Conservation (phyloP, 2,113 vertebrate genomes). For the Oreochromis niloticus region DNA sequence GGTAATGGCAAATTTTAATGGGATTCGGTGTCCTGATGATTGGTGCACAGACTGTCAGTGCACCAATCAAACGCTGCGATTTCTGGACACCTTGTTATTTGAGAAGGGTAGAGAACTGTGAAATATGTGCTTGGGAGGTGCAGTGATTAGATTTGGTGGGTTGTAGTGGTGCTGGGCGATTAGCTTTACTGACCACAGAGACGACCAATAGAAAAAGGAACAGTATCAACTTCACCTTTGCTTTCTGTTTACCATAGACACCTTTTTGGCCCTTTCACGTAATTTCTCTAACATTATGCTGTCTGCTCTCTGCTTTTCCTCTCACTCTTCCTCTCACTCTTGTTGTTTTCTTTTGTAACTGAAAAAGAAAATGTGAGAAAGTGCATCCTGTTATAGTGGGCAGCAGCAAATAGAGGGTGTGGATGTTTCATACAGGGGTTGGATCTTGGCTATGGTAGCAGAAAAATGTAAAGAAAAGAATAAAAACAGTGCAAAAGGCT, state of each 20-base stretch:
- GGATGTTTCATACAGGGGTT: background rate
- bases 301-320: background rate
- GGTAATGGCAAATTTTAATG: conserved; percentile 37
- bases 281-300: background rate
- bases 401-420: background rate
- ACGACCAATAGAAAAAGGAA: background rate
- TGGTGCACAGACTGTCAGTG: background rate
- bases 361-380: background rate
- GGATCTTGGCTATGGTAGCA: background rate
- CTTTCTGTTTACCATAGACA: background rate
- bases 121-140: background rate
- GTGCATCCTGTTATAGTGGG: background rate
- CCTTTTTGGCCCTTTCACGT: background rate
- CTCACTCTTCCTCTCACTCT: background rate
- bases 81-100: background rate
- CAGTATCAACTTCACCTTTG: background rate
- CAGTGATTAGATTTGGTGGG: background rate
- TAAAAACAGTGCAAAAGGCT: background rate
- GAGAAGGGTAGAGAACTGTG: background rate
- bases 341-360: background rate
- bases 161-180: background rate
- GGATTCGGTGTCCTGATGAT: background rate
- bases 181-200: background rate
- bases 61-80: background rate
- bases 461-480: background rate